phyloP scores from a whole-genome alignment of 2,797 vertebrate species.

The Allobates femoralis region DNA sequence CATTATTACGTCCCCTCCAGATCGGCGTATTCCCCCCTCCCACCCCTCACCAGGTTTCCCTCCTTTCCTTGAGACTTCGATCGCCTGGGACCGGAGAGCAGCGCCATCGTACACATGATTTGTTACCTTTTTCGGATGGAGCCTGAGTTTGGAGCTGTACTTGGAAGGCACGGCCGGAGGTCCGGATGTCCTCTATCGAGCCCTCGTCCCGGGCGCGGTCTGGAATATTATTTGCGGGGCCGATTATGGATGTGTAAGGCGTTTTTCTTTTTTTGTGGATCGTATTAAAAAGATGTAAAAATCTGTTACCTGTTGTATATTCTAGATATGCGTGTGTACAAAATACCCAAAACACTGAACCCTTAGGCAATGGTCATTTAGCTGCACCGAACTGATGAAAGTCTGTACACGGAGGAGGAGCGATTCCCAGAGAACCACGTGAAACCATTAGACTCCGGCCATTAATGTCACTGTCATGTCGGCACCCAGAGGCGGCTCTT shows the following conservation, averaged over 20 bases:
- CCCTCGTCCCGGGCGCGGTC: constrained; percentile 4
- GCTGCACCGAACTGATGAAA: constrained; percentile 35
- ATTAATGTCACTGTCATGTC: neutral
- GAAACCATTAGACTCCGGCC: neutral
- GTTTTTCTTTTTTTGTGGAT: constrained; percentile 1
- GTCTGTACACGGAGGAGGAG: constrained; percentile 52
- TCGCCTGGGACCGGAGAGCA: neutral
- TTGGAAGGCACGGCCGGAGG: constrained; percentile 57
- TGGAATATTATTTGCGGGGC: constrained; percentile 5
- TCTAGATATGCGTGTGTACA: constrained; percentile 47
- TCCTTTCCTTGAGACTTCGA: neutral
- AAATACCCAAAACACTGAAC: constrained; percentile 60
- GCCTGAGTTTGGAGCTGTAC: constrained; percentile 43
- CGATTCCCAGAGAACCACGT: neutral
- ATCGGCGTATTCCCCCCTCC: constrained; percentile 33
- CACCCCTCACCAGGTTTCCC: constrained; percentile 15
- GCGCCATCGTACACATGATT: neutral
- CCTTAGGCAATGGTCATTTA: constrained; percentile 18
- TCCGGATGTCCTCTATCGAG: neutral
- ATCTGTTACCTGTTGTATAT: constrained; percentile 37
- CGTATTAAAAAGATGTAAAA: constrained; percentile 64
- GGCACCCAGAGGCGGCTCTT: neutral
- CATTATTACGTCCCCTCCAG: constrained; percentile 34
- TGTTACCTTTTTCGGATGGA: constrained; percentile 11
- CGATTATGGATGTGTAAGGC: constrained; percentile 37